Percentiles rank a stretch among this genome's conserved stretches.
Evolutionary conservation across 2,797 vertebrate genomes (phyloP).

Genomic region (Denticeps clupeoides): DNA sequence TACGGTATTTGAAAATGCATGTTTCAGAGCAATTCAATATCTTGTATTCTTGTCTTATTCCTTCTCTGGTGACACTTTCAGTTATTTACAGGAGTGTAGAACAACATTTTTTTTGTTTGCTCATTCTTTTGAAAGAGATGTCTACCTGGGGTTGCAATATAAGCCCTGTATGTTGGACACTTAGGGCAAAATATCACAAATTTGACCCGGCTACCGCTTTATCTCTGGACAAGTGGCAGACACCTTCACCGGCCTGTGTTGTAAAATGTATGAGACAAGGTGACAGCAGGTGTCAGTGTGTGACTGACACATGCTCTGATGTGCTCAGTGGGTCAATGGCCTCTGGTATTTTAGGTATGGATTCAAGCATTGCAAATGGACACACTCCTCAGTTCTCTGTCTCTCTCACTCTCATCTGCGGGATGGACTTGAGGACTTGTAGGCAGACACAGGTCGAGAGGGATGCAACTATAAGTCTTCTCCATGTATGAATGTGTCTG

Average conservation of each 20-base stretch:
- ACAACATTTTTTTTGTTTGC: not conserved
- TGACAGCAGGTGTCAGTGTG: slow-evolving; percentile 1
- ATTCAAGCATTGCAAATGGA: slow-evolving; percentile 2
- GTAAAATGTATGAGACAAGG: slow-evolving; percentile 3
- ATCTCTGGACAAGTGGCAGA: not conserved
- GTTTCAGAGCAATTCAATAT: not conserved
- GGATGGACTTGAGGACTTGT: not conserved
- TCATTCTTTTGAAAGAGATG: not conserved
- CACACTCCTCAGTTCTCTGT: not conserved
- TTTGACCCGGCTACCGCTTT: not conserved
- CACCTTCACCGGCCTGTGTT: not conserved
- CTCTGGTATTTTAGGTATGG: not conserved
- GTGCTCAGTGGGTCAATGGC: not conserved
- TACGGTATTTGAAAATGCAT: no score
- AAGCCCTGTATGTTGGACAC: slow-evolving; percentile 2
- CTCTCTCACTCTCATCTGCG: not conserved
- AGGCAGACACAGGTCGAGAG: not conserved
- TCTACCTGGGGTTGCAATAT: not conserved
- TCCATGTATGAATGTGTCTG: not conserved
- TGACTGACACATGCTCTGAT: not conserved
- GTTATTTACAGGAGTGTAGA: no score
- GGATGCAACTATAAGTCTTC: not conserved
- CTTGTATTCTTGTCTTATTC: not conserved
- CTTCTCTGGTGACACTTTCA: no score
- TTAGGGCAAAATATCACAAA: slow-evolving; percentile 4